Base-by-base conservation (phyloP, 1,140 invertebrate species). In the Drosophila chauvacae region DNA sequence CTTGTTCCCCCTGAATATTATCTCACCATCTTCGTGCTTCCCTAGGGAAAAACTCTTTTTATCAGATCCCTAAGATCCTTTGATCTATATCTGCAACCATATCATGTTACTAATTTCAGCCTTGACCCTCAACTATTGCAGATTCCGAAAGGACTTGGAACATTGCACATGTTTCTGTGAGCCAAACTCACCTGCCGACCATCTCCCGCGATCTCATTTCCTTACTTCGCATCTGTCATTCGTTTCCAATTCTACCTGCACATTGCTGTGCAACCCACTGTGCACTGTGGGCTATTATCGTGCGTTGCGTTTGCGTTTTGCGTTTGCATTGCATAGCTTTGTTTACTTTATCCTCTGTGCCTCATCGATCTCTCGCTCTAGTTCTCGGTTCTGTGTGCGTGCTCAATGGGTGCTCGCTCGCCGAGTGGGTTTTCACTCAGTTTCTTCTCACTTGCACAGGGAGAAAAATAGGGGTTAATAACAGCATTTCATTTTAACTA, bases 321-420 rank as follows among this genome's bases (percentile, higher is more conserved):
- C 72, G 60, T 83, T 83, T 77, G 69, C 71, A 68, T 83, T 80
- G 84, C 85, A 83, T 83, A 78, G 65, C 71, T 66, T 88, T 90
- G 85, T 88, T 90, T 88, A 73, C 69, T 84, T 76, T 73, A 57
- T 39, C 73, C 73, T 55, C 79, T 79, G 71, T 66, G 65, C 61
- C 59, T 56, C 51, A 56, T 35, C 41, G 37, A 79, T 37, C 66
- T 63, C 62, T 42, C 72, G 58, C 80, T 77, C 73, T 71, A 55
- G 42, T 66, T 82, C 50, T 60, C 61, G 69, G 64, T 65, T 70
- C 71, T 84, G 85, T 90, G 77, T 88, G 85, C 80, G 85, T 88
- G 85, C 80, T 81, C 84, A 88, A 72, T 88, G 84, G 77, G 85
- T 90, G 80, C 85, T 81, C 70, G 69, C 81, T 75, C 80, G 42